A percentile compares a stretch with the other conserved stretches of the same genome.
phyloP scores from a whole-genome alignment of 1,140 invertebrate species.

The Ceratina calcarata region DNA sequence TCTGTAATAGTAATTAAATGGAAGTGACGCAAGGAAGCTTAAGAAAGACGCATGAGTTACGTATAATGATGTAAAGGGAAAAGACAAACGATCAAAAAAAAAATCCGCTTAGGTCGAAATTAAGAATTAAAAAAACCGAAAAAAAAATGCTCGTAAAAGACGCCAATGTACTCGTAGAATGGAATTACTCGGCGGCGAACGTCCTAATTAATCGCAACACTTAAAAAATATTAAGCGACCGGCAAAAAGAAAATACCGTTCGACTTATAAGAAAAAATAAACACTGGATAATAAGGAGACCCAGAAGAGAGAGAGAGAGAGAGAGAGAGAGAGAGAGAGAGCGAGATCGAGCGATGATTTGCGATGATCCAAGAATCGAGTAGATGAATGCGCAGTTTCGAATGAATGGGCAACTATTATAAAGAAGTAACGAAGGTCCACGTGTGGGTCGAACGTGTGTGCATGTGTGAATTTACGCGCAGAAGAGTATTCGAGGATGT shows the following conservation, averaged over 20 bases:
- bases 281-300: constrained; percentile 27
- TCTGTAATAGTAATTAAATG: constrained; percentile 42
- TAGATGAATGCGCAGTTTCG: constrained; percentile 34
- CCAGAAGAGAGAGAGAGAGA: not conserved
- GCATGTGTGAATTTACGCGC: constrained; percentile 36
- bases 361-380: constrained; percentile 34
- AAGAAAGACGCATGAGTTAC: not conserved
- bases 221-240: constrained; percentile 36
- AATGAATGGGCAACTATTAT: constrained; percentile 41
- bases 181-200: constrained; percentile 44
- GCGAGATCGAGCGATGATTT: not conserved
- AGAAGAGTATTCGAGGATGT: constrained; percentile 54
- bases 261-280: not conserved
- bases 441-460: constrained; percentile 9
- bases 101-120: constrained; percentile 48
- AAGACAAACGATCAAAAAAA: constrained; percentile 10
- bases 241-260: constrained; percentile 20
- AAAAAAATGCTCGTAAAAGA: constrained; percentile 7
- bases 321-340: not conserved
- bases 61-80: not conserved
- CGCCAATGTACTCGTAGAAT: constrained; percentile 37
- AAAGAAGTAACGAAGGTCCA: not conserved
- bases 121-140: not conserved
- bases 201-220: constrained; percentile 43
- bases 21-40: not conserved